These are phyloP conservation scores for Theretra japonica DNA, from an alignment of 2,888 invertebrate species.

Conservation along the genomic window DNA sequence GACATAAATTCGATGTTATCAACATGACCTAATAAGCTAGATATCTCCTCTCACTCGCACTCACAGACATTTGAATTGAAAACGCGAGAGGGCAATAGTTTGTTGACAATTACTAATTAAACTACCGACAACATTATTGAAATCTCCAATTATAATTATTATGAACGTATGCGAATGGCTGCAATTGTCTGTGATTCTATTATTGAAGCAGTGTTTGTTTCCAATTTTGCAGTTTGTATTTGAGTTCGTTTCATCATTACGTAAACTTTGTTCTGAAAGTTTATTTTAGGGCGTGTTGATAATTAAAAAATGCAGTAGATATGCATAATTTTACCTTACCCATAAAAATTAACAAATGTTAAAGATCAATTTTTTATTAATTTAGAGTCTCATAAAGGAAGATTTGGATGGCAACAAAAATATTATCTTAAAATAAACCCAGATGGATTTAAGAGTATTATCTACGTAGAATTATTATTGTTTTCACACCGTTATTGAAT, in stretches of 20 bases:
- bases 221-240: conserved; percentile 12
- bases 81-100: conserved; percentile 34
- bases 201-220: neutral
- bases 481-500: too few relatives aligned
- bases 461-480: too few relatives aligned
- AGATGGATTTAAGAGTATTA: too few relatives aligned
- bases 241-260: conserved; percentile 1
- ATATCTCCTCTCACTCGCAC: conserved; percentile 35
- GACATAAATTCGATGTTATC: conserved; percentile 44
- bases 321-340: too few relatives aligned
- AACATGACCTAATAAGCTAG: conserved; percentile 34
- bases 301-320: too few relatives aligned
- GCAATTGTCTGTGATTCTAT: conserved; percentile 7
- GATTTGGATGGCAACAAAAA: neutral
- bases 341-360: too few relatives aligned
- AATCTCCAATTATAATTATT: conserved; percentile 36
- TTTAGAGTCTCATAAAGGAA: too few relatives aligned
- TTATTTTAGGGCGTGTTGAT: neutral
- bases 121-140: conserved; percentile 34
- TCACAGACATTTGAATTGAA: neutral
- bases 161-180: neutral
- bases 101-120: conserved; percentile 17
- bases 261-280: neutral
- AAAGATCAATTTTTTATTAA: too few relatives aligned
- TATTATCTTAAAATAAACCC: too few relatives aligned